Percentiles rank a stretch among this genome's conserved stretches.
Evolutionary conservation across 1,140 invertebrate genomes (phyloP).

Genomic region (Atta colombica): DNA sequence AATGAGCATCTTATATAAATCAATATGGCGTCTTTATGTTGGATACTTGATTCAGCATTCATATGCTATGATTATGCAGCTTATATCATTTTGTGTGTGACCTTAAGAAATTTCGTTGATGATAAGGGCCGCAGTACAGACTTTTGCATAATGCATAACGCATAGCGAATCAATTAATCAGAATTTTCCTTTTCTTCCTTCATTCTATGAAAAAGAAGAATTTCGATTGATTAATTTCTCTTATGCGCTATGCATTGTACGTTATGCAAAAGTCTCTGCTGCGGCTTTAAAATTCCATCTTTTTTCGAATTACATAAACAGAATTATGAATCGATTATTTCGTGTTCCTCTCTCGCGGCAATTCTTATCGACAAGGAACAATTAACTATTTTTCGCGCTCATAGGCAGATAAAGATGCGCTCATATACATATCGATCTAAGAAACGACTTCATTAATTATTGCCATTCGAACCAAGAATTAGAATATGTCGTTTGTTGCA

Average conservation of each 20-base stretch:
- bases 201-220: too few species aligned
- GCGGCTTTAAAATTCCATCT: background rate
- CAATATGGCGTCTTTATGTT: too few species aligned
- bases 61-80: too few species aligned
- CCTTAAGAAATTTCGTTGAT: background rate
- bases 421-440: slow-evolving; percentile 9
- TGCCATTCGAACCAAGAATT: slow-evolving; percentile 49
- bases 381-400: background rate
- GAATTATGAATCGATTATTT: background rate
- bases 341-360: background rate
- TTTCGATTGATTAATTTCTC: too few species aligned
- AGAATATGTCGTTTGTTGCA: slow-evolving; percentile 13
- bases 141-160: too few species aligned
- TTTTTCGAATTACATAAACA: background rate
- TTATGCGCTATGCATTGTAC: too few species aligned
- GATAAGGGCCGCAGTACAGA: background rate
- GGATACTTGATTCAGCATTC: too few species aligned
- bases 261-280: too few species aligned
- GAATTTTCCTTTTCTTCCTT: too few species aligned
- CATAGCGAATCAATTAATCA: too few species aligned
- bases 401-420: background rate
- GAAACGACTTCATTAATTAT: slow-evolving; percentile 67
- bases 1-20: too few species aligned
- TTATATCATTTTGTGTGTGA: too few species aligned
- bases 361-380: background rate